Percentiles rank a stretch among this genome's conserved stretches.
Conservation (phyloP, 37 sponge, comb jelly and placozoan species). For the Chondrilla cf. caribensis region DNA sequence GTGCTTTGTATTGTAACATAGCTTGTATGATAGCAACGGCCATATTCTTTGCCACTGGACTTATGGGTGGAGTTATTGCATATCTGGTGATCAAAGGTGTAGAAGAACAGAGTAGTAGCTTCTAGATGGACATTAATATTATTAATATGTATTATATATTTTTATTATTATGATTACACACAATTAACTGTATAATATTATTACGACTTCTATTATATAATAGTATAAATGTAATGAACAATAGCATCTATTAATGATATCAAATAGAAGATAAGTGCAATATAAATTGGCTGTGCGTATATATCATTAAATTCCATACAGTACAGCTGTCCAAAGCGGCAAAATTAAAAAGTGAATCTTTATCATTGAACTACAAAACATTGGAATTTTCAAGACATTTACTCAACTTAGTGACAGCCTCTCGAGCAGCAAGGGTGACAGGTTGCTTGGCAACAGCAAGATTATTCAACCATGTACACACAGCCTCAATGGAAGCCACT, state of each 20-base stretch:
- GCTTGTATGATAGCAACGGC: not conserved
- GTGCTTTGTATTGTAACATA: not conserved
- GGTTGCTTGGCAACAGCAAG: constrained; percentile 32
- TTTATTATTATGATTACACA: not conserved
- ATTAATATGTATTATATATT: not conserved
- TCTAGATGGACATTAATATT: not conserved
- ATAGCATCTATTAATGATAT: too few relatives aligned
- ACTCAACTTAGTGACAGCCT: not conserved
- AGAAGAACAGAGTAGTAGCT: not conserved
- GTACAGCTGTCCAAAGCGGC: too few relatives aligned
- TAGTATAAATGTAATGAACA: too few relatives aligned
- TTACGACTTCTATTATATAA: not conserved
- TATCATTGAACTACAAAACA: not conserved
- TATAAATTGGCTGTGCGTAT: too few relatives aligned
- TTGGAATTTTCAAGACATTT: too few relatives aligned
- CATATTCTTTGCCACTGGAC: not conserved
- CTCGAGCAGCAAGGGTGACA: not conserved
- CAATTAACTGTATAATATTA: not conserved
- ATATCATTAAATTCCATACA: too few relatives aligned
- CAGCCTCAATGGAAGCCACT: constrained; percentile 20
- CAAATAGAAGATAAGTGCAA: too few relatives aligned
- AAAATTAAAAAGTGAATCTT: not conserved
- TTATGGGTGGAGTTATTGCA: not conserved
- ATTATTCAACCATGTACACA: constrained; percentile 40
- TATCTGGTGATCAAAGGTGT: not conserved